Evolutionary conservation across 2,113 vertebrate genomes (phyloP), one percentile per base, ranked within the genome.

Genomic region (Scolopax mira): DNA sequence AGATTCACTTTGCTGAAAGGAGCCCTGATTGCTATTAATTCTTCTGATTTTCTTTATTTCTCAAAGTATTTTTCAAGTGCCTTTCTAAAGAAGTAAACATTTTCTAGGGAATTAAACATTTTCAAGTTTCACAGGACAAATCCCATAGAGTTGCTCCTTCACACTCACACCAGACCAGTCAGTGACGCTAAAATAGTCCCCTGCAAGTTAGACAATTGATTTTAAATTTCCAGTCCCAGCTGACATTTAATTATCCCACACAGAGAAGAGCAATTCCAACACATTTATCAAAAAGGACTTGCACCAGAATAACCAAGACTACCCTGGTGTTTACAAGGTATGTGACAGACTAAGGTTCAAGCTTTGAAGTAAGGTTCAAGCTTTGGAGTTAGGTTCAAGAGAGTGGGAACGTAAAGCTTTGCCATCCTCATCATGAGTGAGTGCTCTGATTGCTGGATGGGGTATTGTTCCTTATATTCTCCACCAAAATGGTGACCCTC

Each of bases 1-100:
- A 89, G 70, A 95, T 46, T 81, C 92, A 90, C 77, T 95, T 96
- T 89, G 84, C 80, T 86, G 86, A 93, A 95, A 85, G 44, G 33
- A 85, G 71, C 31, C 8, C n/a, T 73, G 83, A 96, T 79, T 81
- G 72, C 85, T 86, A 82, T 94, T 94, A 95, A 90, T 90, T 95
- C 69, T 75, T 69, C 28, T 72, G 18, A 15, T 22, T 49, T 70
- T 94, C 41, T 54, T 64, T 78, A 62, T 70, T 44, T 5, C 33
- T 74, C 28, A 2, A 78, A 60, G 61, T 72, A 37, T 69, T 89
- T 75, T 27, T 91, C 48, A 92, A 95, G 44, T 49, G 41, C 31
- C 57, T 65, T 89, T 87, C 61, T 49, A 79, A 58, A 85, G 41
- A 44, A 52, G n/a, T n/a, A n/a, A n/a, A n/a, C n/a, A n/a, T n/a